These are phyloP conservation scores for Miichthys miiuy DNA, from an alignment of 2,797 vertebrate genomes.

Conservation along the genomic window DNA sequence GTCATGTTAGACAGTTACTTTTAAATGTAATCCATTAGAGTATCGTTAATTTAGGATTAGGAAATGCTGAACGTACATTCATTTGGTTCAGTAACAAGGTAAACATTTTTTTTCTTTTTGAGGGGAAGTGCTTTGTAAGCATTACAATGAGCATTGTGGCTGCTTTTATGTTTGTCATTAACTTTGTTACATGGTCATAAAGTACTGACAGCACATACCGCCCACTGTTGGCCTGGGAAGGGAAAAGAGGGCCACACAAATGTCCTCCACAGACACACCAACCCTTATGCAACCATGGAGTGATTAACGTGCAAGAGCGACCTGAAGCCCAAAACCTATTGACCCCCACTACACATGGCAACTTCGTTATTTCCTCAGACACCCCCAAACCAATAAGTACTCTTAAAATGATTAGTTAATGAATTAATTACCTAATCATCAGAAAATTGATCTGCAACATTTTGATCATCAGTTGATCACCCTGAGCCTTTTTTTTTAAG, in stretches of 20 bases:
- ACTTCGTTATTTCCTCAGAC: not conserved
- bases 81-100: not conserved
- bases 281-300: not conserved
- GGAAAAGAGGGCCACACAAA: not conserved
- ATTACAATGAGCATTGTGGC: not conserved
- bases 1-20: not conserved
- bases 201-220: not conserved
- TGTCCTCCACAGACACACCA: not conserved
- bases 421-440: not conserved
- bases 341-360: too few species aligned
- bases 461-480: not conserved
- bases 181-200: not conserved
- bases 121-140: not conserved
- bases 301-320: not conserved
- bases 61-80: not conserved
- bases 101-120: not conserved
- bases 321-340: not conserved
- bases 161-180: not conserved
- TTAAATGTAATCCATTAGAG: not conserved
- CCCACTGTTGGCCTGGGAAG: slow-evolving; percentile 1
- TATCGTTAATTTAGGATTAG: not conserved
- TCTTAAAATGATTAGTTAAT: too few species aligned
- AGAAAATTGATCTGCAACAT: not conserved
- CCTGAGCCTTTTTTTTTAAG: not conserved
- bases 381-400: not conserved